A percentile compares a stretch with the other conserved stretches of the same genome.
phyloP scores from a whole-genome alignment of 2,113 vertebrate genomes.

The Perca schrenkii region DNA sequence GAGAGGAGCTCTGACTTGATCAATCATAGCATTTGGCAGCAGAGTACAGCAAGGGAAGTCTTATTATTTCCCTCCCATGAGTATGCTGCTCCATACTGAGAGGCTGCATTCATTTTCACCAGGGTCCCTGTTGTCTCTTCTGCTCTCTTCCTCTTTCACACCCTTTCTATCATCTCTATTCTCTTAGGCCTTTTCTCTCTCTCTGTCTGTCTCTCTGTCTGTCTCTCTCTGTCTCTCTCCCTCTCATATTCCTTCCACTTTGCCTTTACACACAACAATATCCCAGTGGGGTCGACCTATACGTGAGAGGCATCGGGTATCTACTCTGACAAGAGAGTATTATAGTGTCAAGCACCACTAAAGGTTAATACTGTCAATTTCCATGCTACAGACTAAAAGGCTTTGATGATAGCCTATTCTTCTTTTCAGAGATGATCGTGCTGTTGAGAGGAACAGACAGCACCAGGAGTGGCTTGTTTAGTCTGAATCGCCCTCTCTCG shows the following conservation, averaged over 20 bases:
- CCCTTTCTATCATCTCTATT: slow-evolving; percentile 64
- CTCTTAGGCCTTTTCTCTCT: slow-evolving; percentile 41
- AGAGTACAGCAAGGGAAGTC: slow-evolving; percentile 56
- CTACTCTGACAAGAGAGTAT: slow-evolving; percentile 38
- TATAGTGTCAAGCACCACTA: slow-evolving; percentile 57
- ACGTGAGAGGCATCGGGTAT: slow-evolving; percentile 45
- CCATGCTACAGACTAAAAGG: slow-evolving; percentile 36
- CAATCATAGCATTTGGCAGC: slow-evolving; percentile 72
- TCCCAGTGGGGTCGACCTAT: slow-evolving; percentile 27
- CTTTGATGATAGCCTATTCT: slow-evolving; percentile 30
- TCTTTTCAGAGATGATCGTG: slow-evolving; percentile 33
- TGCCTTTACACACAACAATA: slow-evolving; percentile 51
- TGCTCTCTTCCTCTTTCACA: slow-evolving; percentile 69
- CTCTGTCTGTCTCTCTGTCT: neutral
- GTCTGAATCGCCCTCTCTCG: slow-evolving; percentile 8
- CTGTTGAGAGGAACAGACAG: slow-evolving; percentile 21
- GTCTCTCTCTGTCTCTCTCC: neutral
- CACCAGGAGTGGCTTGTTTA: neutral
- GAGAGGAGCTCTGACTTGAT: slow-evolving; percentile 73
- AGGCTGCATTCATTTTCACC: slow-evolving; percentile 69
- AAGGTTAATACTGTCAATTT: slow-evolving; percentile 69
- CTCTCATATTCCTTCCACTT: slow-evolving; percentile 33
- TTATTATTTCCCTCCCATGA: slow-evolving; percentile 70
- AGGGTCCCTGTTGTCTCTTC: slow-evolving; percentile 59
- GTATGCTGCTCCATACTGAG: slow-evolving; percentile 54